phyloP scores from a whole-genome alignment of 2,113 vertebrate genomes.

The Myotis yumanensis region DNA sequence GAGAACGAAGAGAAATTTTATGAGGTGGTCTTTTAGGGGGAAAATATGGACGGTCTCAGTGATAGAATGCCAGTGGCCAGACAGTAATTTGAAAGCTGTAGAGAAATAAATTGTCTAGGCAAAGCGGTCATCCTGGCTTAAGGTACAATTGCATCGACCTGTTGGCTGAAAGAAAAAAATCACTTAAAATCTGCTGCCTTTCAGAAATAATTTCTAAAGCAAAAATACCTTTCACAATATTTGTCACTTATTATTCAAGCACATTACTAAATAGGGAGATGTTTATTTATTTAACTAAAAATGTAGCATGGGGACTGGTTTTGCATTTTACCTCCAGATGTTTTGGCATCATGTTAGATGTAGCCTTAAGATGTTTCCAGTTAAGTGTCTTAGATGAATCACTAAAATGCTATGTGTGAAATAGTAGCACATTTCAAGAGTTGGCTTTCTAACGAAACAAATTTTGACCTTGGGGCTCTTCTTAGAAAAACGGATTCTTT shows the following conservation, averaged over 20 bases:
- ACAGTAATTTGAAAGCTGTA: neutral
- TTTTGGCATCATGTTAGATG: slow-evolving; percentile 59
- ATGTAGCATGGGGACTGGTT: slow-evolving; percentile 28
- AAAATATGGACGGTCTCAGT: neutral
- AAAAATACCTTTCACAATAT: slow-evolving; percentile 48
- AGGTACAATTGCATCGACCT: slow-evolving; percentile 18
- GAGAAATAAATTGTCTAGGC: neutral
- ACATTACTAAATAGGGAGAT: slow-evolving; percentile 10
- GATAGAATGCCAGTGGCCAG: neutral
- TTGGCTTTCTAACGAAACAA: slow-evolving; percentile 64
- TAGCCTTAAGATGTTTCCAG: slow-evolving; percentile 66
- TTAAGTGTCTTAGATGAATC: slow-evolving; percentile 75
- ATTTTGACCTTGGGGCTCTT: slow-evolving; percentile 56
- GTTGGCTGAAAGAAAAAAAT: neutral
- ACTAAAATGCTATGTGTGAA: slow-evolving; percentile 73
- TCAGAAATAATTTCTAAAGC: slow-evolving; percentile 50
- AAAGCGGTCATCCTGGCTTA: neutral
- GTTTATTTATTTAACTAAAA: slow-evolving; percentile 58
- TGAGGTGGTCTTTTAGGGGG: neutral
- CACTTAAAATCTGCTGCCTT: slow-evolving; percentile 9
- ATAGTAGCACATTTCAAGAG: slow-evolving; percentile 71
- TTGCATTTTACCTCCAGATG: slow-evolving; percentile 64
- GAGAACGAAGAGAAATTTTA: slow-evolving; percentile 18
- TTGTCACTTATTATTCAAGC: slow-evolving; percentile 12
- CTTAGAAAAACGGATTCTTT: slow-evolving; percentile 64